Evolutionary conservation across 1,140 invertebrate species (phyloP), one percentile per base, ranked within the genome.

Genomic region (Drosophila santomea): DNA sequence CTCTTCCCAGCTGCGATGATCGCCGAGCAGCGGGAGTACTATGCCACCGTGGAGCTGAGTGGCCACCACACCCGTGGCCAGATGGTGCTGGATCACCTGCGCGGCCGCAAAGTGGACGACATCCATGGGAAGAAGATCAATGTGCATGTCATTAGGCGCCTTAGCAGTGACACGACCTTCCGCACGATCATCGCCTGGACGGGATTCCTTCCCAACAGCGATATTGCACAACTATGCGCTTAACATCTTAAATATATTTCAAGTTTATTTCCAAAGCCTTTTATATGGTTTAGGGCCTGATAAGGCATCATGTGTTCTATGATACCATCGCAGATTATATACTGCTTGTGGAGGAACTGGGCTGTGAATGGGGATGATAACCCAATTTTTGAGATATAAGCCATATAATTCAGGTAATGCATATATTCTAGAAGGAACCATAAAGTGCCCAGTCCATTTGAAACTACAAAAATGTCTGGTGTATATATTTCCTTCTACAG

Each of bases 1-100:
- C 54, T 95, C 10, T 83, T 92, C 67, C 93, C 93, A 3, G 28
- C 91, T 0, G 61, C 73, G 4, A 71, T 92, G 32, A 90, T 92
- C 25, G 74, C 52, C 25, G 81, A 91, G 43, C 59, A 73, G 41
- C 59, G 58, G 4, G 35, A 69, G 0, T 92, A 93, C 73, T 92
- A 94, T 68, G 93, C 93, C 12, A 71, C 78, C 23, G 75, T 82
- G 14, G 84, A 88, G 17, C 45, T 88, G 3, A 25, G 2, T 11
- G 84, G 84, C 4, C 25, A 7, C 2, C 76, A 88, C n/a, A 88
- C 84, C 10, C 78, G 84, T 0, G 84, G 81, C 35, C 84, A 88
- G 39, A 80, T 88, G 81, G 81, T 88, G 28, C 62, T 88, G 35
- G 84, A 88, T 64, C 84, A 88, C 50, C 55, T 79, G 47, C 43